phyloP scores from a whole-genome alignment of 37 sponge, comb jelly and placozoan species.

The Amphimedon queenslandica region DNA sequence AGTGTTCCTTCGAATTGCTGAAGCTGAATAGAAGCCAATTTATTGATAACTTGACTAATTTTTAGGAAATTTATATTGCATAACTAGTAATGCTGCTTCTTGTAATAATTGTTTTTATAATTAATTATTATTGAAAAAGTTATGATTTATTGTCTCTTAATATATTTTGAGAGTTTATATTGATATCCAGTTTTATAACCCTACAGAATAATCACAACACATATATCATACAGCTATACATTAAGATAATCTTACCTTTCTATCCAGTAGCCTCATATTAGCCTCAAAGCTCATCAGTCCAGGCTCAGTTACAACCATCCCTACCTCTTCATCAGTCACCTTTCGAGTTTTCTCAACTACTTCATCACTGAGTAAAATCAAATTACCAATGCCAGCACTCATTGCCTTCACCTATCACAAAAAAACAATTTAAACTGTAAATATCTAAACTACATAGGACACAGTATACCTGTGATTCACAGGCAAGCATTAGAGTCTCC shows the following conservation, averaged over 20 bases:
- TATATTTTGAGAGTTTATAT: too few species aligned
- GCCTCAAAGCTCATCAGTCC: constrained; percentile 84
- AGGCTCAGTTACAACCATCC: constrained; percentile 13
- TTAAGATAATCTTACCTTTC: neutral
- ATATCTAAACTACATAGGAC: neutral
- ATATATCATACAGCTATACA: neutral
- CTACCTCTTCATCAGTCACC: constrained; percentile 14
- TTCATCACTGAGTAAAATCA: constrained; percentile 15
- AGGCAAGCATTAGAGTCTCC: constrained; percentile 64
- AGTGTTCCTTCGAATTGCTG: too few species aligned
- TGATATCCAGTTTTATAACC: neutral
- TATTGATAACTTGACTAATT: too few species aligned
- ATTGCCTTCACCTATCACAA: constrained; percentile 45
- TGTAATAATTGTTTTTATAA: too few species aligned
- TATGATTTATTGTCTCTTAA: too few species aligned
- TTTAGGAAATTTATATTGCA: too few species aligned
- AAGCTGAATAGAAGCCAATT: too few species aligned
- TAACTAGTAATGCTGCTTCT: too few species aligned
- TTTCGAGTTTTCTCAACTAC: neutral
- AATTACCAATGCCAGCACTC: constrained; percentile 41
- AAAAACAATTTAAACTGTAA: too few species aligned
- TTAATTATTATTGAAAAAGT: too few species aligned
- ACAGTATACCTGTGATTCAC: constrained; percentile 76
- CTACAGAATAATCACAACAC: neutral
- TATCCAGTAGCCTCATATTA: constrained; percentile 64